Percentiles rank a stretch among this genome's conserved stretches.
These are phyloP conservation scores for Apomyelois bistriatella DNA, from an alignment of 2,888 invertebrate genomes.

Conservation along the genomic window DNA sequence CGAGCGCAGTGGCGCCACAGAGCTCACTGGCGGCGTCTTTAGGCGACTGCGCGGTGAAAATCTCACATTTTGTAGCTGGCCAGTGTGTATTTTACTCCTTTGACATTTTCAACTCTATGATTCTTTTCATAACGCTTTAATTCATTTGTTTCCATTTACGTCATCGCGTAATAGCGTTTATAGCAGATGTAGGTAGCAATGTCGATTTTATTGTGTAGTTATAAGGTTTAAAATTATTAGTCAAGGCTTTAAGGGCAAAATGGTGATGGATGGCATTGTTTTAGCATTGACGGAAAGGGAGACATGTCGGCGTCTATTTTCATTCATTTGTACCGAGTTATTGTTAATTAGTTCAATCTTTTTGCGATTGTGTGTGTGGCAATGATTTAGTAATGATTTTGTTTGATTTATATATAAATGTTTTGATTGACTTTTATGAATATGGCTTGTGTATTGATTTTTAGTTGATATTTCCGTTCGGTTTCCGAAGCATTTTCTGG, in stretches of 20 bases:
- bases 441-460: too few species aligned
- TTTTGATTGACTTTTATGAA: too few species aligned
- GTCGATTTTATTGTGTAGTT: background rate
- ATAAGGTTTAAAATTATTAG: slow-evolving; percentile 31
- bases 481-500: too few species aligned
- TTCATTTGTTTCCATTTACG: slow-evolving; percentile 26
- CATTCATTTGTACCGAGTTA: slow-evolving; percentile 43
- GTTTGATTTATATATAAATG: background rate
- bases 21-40: slow-evolving; percentile 50
- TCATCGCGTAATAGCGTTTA: slow-evolving; percentile 18
- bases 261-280: slow-evolving; percentile 42
- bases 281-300: slow-evolving; percentile 57
- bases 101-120: slow-evolving; percentile 29
- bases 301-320: slow-evolving; percentile 58
- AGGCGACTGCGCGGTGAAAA: slow-evolving; percentile 59
- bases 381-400: slow-evolving; percentile 21
- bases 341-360: slow-evolving; percentile 23
- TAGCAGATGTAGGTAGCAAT: background rate
- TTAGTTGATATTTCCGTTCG: too few species aligned
- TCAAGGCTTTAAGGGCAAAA: slow-evolving; percentile 5
- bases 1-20: slow-evolving; percentile 62
- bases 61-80: slow-evolving; percentile 37
- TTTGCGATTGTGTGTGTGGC: slow-evolving; percentile 11
- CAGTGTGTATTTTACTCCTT: slow-evolving; percentile 24
- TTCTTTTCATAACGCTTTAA: slow-evolving; percentile 27